Evolutionary conservation across 2,113 vertebrate genomes (phyloP).

Genomic region (Pterocles orientalis): DNA sequence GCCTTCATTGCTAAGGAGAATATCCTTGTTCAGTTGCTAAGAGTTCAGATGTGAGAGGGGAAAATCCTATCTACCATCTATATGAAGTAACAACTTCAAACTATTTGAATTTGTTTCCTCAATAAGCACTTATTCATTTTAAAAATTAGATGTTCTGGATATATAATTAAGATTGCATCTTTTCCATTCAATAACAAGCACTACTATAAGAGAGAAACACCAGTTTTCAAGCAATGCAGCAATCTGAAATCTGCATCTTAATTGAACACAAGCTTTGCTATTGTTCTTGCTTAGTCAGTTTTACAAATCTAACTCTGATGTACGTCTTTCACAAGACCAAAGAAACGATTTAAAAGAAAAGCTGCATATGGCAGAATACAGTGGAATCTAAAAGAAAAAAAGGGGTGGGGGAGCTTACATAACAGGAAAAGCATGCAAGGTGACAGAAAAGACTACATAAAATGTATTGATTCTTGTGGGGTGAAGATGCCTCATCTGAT

Average conservation of each 20-base stretch:
- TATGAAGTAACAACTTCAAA: neutral
- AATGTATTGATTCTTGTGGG: neutral
- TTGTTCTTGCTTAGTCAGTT: constrained; percentile 37
- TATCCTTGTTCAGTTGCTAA: neutral
- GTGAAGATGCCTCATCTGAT: neutral
- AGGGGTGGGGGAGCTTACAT: neutral
- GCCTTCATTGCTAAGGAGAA: neutral
- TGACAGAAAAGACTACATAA: neutral
- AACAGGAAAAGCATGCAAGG: neutral
- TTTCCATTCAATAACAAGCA: neutral
- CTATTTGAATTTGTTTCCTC: neutral
- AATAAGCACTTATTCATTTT: neutral
- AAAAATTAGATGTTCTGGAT: constrained; percentile 16
- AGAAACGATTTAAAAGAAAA: constrained; percentile 1
- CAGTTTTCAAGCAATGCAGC: constrained; percentile 4
- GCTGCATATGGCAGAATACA: neutral
- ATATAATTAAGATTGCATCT: constrained; percentile 41
- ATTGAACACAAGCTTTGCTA: neutral
- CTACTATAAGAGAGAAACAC: constrained; percentile 2
- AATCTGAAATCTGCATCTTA: constrained; percentile 38
- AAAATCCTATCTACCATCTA: neutral
- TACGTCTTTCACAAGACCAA: neutral
- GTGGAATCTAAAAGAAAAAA: neutral
- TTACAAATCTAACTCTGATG: constrained; percentile 1
- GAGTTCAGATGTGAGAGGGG: neutral